These are phyloP conservation scores for Bedellia somnulentella DNA, from an alignment of 2,888 invertebrate species.

Conservation along the genomic window DNA sequence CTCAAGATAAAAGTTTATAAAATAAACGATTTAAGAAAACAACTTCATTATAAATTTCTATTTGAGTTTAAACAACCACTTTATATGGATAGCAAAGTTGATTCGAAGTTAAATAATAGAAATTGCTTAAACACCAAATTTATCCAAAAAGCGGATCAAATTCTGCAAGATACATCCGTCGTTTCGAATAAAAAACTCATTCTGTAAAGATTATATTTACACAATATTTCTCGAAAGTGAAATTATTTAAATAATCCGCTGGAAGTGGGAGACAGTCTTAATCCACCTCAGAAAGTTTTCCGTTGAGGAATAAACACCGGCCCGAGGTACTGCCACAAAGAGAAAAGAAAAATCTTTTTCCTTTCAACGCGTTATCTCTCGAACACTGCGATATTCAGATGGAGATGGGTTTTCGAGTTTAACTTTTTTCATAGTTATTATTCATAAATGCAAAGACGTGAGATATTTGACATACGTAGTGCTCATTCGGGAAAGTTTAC, in stretches of 20 bases:
- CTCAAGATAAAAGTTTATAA: too few species aligned
- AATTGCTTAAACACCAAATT: conserved; percentile 1
- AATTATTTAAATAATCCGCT: conserved; percentile 16
- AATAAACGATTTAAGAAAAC: too few species aligned
- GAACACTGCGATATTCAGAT: conserved; percentile 45
- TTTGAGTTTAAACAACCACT: too few species aligned
- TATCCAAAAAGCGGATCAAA: conserved; percentile 4
- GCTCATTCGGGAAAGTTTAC: too few species aligned
- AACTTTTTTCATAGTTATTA: conserved; percentile 47
- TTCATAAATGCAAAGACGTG: conserved; percentile 53
- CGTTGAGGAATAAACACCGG: conserved; percentile 23
- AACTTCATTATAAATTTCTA: too few species aligned
- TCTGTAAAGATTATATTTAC: conserved; percentile 11
- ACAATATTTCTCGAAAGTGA: conserved; percentile 12
- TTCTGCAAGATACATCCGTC: too few species aligned
- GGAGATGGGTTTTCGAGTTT: conserved; percentile 39
- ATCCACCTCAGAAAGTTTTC: conserved; percentile 26
- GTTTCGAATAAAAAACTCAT: conserved; percentile 11
- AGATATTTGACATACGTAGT: conserved; percentile 28
- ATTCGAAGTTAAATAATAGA: background rate
- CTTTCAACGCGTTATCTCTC: conserved; percentile 35
- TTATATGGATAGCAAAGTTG: too few species aligned
- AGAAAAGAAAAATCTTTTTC: conserved; percentile 20
- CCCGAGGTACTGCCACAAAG: too few species aligned
- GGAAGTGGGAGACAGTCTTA: conserved; percentile 19